Conservation (phyloP, 2,113 vertebrate species). For the Dipodomys ordii region DNA sequence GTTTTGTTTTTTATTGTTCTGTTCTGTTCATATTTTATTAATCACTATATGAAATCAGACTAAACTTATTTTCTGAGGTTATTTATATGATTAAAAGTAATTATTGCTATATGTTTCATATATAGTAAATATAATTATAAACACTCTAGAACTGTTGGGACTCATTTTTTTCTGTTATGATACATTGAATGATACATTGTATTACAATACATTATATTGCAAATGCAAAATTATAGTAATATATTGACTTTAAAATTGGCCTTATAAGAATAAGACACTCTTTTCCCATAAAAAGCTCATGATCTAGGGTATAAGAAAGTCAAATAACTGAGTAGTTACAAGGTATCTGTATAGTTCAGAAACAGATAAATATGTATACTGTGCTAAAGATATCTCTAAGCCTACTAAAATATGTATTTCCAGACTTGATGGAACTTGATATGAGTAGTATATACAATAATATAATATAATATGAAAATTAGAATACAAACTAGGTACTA, state of each 20-base stretch:
- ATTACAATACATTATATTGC: neutral
- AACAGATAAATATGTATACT: neutral
- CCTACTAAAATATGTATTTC: neutral
- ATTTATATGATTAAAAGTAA: constrained; percentile 11
- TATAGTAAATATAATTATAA: constrained; percentile 22
- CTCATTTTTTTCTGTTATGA: neutral
- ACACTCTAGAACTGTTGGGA: neutral
- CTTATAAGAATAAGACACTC: neutral
- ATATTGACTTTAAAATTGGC: neutral
- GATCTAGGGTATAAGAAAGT: neutral
- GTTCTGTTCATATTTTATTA: constrained; percentile 29
- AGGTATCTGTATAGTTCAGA: neutral
- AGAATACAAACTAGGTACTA: neutral
- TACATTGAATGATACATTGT: neutral
- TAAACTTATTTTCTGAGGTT: neutral
- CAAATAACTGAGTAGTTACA: neutral
- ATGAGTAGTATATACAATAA: neutral
- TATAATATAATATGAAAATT: neutral
- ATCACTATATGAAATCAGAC: neutral
- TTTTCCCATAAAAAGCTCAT: neutral
- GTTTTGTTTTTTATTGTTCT: neutral
- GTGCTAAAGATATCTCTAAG: neutral
- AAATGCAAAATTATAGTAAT: constrained; percentile 38
- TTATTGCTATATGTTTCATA: constrained; percentile 26
- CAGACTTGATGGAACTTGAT: neutral